Conservation (phyloP, 2,888 invertebrate genomes). For the Calameuta idolon region DNA sequence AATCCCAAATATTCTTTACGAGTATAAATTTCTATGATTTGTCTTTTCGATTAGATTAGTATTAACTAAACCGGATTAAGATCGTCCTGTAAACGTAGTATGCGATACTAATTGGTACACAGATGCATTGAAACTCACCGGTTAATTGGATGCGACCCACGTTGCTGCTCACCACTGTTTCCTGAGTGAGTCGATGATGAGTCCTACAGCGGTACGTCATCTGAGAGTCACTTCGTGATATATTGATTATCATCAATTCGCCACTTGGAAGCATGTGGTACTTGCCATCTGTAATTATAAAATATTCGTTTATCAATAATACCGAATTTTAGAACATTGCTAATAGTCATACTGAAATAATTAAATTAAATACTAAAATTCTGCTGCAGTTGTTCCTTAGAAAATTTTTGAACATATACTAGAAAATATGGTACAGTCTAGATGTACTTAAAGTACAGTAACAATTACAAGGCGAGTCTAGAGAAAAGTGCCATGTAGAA, state of each 20-base stretch:
- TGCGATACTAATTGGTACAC: neutral
- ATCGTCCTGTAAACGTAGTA: no score
- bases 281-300: constrained; percentile 68
- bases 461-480: no score
- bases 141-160: constrained; percentile 72
- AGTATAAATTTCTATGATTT: no score
- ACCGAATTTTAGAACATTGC: neutral
- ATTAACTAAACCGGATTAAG: no score
- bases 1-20: no score
- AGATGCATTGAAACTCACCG: constrained; percentile 61
- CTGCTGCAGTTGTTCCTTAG: neutral
- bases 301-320: neutral
- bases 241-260: constrained; percentile 73
- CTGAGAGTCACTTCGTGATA: constrained; percentile 71
- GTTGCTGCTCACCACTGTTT: constrained; percentile 72
- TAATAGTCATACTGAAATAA: no score
- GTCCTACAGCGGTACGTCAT: constrained; percentile 73
- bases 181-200: constrained; percentile 73
- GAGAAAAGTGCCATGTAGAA: no score
- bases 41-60: no score
- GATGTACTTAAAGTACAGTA: no score
- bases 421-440: no score
- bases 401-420: no score
- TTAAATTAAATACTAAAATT: no score
- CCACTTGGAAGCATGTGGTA: constrained; percentile 73